Base-by-base conservation (phyloP, 2,888 invertebrate genomes). In the Drosophila nigricruria region DNA sequence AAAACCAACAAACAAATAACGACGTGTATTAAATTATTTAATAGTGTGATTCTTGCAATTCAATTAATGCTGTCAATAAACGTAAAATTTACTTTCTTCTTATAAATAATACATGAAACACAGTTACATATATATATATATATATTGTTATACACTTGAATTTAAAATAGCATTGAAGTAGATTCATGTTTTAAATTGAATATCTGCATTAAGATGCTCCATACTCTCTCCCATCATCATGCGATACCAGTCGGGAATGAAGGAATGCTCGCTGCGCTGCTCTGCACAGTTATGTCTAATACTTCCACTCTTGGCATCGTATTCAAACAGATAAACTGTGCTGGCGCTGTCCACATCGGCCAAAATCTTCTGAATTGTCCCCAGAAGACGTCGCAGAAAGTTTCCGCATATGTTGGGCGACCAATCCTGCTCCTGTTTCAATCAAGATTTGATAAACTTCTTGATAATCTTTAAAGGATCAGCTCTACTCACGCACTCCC, bases 11-110 rank as follows among this genome's bases (percentile, higher is more conserved):
- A 60, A 45, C 54, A 61, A 63, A 27, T 52, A 36, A 63, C 38
- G 49, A 54, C 58, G 58, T 86, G 83, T 87, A 89, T 89, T 86
- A 73, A 88, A 86, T 78, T 83, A 87, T 80, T 61, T 72, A 69
- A 71, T 66, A 73, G 62, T 66, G 70, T 82, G 79, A 76, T 65
- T 64, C 59, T 67, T 75, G 9, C 67, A 65, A 57, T 76, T 71
- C 77, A 70, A 77, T 70, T 67, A 77, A 50, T 79, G 30, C 63
- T 71, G 77, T 77, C 77, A 76, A 76, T 77, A 79, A 76, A 64
- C 45, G 40, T 67, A 67, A 75, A 60, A 12, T 54, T 9, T 42
- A 67, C 34, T 54, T 50, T 58, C 43, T 36, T 52, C 61, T 64
- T 45, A 79, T 49, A 52, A 52, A 60, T 43, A 47, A 57, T 16